Percentiles rank a stretch among this genome's conserved stretches.
Conservation (phyloP, 2,888 invertebrate species). For the Pecten maximus region DNA sequence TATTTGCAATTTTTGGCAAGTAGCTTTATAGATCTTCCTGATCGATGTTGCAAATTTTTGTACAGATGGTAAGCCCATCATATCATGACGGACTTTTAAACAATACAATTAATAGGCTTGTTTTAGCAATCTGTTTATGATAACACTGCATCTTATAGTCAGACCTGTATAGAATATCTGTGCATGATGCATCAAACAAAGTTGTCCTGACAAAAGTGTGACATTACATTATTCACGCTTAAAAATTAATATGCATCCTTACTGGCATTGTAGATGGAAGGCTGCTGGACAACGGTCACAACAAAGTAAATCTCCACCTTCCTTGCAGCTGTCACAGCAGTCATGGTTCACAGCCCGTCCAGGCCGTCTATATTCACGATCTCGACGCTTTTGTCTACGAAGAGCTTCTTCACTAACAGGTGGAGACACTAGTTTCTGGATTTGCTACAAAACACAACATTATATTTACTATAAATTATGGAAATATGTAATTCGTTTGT, state of each 20-base stretch:
- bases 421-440: conserved; percentile 93
- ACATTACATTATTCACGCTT: no score
- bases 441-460: conserved; percentile 87
- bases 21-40: no score
- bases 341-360: conserved; percentile 89
- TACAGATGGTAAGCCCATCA: no score
- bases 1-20: no score
- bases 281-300: conserved; percentile 98
- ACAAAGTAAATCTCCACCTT: conserved; percentile 96
- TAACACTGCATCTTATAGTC: no score
- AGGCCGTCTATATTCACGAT: conserved; percentile 83
- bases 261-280: conserved; percentile 98
- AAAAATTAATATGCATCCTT: conserved; percentile 79
- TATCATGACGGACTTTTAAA: no score
- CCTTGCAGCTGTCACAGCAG: conserved; percentile 95
- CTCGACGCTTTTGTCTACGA: conserved; percentile 83
- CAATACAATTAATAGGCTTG: no score
- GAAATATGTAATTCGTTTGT: neutral
- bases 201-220: no score
- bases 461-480: neutral
- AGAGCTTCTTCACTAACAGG: conserved; percentile 89
- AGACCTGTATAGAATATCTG: no score
- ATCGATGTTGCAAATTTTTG: no score
- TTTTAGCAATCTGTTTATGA: no score
- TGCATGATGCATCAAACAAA: no score